Percentiles rank a stretch among this genome's conserved stretches.
Conservation (phyloP, 2,797 vertebrate species). For the Macropodus opercularis region DNA sequence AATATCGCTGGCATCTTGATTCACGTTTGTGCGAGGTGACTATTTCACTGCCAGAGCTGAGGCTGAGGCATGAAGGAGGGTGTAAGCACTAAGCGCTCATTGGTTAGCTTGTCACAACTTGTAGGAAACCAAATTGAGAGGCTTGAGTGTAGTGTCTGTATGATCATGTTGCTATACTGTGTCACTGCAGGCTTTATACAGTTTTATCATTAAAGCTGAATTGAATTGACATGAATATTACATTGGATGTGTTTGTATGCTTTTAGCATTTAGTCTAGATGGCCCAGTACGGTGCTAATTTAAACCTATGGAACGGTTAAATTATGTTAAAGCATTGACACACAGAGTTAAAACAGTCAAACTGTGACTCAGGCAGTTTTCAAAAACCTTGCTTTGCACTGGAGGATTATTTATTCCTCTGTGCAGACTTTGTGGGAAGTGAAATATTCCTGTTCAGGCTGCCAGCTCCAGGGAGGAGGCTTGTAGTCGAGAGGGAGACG, state of each 20-base stretch:
- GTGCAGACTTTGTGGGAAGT: conserved; percentile 76
- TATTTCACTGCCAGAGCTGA: conserved; percentile 15
- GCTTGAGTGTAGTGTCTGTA: conserved; percentile 20
- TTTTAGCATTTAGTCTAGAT: neutral
- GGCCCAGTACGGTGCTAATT: conserved; percentile 1
- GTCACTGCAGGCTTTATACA: conserved; percentile 28
- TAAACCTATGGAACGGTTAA: neutral
- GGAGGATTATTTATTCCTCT: conserved; percentile 75
- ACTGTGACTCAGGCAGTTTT: conserved; percentile 58
- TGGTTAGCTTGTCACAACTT: conserved; percentile 34
- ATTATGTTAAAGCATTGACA: conserved; percentile 15
- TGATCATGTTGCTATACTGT: neutral
- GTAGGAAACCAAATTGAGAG: conserved; percentile 17
- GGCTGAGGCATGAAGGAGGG: neutral
- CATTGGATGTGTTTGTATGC: conserved; percentile 4
- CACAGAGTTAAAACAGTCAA: conserved; percentile 62
- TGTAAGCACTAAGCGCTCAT: conserved; percentile 13
- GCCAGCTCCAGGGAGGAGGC: conserved; percentile 73
- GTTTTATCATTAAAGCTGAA: conserved; percentile 23
- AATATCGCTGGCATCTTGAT: neutral
- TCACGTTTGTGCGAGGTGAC: conserved; percentile 5
- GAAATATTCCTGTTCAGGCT: conserved; percentile 74
- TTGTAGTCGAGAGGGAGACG: conserved; percentile 28
- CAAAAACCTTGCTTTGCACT: conserved; percentile 58
- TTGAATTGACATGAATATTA: conserved; percentile 18